These are phyloP conservation scores for Drosophila repletoides DNA, from an alignment of 1,140 invertebrate genomes.

Conservation along the genomic window DNA sequence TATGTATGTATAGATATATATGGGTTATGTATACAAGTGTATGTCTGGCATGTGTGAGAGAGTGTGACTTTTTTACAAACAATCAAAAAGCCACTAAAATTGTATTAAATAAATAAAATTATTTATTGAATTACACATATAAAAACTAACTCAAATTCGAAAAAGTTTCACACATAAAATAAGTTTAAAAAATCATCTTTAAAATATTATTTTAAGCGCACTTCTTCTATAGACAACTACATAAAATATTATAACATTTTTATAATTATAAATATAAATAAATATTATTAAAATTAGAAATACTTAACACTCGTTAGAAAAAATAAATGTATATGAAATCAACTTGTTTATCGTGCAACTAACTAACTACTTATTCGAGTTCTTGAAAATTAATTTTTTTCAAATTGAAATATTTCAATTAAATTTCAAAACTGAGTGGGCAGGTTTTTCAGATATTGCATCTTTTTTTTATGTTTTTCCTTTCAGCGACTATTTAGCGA, in stretches of 20 bases:
- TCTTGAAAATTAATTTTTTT: no score
- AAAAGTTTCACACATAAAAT: slow-evolving; percentile 13
- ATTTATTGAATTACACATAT: slow-evolving; percentile 39
- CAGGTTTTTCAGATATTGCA: no score
- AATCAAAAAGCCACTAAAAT: slow-evolving; percentile 45
- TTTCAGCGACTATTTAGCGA: no score
- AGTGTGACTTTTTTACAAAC: slow-evolving; percentile 14
- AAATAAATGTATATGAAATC: no score
- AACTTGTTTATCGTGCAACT: slow-evolving; percentile 12
- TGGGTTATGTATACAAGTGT: slow-evolving; percentile 5
- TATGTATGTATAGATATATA: slow-evolving; percentile 16
- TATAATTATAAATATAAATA: slow-evolving; percentile 17
- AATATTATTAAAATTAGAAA: slow-evolving; percentile 30
- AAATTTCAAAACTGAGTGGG: no score
- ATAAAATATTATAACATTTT: slow-evolving; percentile 19
- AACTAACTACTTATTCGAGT: no score
- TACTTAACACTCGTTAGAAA: no score
- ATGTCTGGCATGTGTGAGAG: slow-evolving; percentile 3
- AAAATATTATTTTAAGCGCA: background rate
- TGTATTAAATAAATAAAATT: slow-evolving; percentile 48
- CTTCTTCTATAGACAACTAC: slow-evolving; percentile 14
- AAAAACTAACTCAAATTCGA: slow-evolving; percentile 31
- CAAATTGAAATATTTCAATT: no score
- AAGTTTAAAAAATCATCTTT: slow-evolving; percentile 7
- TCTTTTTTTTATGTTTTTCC: no score